Conservation (phyloP, 2,888 invertebrate species). For the Sinhomidia bicolor region DNA sequence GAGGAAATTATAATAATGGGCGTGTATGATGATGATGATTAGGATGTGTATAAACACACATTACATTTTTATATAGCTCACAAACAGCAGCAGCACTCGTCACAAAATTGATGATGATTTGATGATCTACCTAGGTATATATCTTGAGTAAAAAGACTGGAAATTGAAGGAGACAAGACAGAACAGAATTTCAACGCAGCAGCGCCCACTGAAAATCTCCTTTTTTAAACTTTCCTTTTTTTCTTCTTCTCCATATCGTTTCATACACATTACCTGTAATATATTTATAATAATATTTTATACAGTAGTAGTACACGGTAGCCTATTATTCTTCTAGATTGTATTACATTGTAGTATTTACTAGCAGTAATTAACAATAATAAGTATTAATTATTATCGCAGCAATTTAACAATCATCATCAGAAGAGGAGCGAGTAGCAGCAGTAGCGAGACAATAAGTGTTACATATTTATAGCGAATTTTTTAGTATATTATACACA, state of each 20-base stretch:
- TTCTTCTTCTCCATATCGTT: background rate
- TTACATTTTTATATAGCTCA: slow-evolving; percentile 7
- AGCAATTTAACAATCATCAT: slow-evolving; percentile 51
- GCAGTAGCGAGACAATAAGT: slow-evolving; percentile 42
- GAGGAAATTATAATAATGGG: background rate
- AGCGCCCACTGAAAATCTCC: background rate
- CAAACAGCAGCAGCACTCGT: slow-evolving; percentile 48
- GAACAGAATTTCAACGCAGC: slow-evolving; percentile 6
- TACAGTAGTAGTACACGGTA: slow-evolving; percentile 35
- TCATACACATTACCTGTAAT: background rate
- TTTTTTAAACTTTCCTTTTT: background rate
- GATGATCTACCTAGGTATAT: background rate
- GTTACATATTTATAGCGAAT: slow-evolving; percentile 30
- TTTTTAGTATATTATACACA: background rate
- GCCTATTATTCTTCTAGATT: slow-evolving; percentile 6
- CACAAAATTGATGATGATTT: slow-evolving; percentile 37
- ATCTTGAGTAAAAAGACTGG: slow-evolving; percentile 25
- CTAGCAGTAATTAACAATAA: slow-evolving; percentile 43
- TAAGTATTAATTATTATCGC: slow-evolving; percentile 47
- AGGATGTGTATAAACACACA: slow-evolving; percentile 6
- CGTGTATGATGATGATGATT: no score
- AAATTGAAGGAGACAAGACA: slow-evolving; percentile 33
- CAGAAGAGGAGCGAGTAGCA: slow-evolving; percentile 39
- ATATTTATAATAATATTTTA: background rate
- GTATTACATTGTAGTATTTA: slow-evolving; percentile 6